phyloP scores from a whole-genome alignment of 1,140 invertebrate species.

The Camponotus vicinus region DNA sequence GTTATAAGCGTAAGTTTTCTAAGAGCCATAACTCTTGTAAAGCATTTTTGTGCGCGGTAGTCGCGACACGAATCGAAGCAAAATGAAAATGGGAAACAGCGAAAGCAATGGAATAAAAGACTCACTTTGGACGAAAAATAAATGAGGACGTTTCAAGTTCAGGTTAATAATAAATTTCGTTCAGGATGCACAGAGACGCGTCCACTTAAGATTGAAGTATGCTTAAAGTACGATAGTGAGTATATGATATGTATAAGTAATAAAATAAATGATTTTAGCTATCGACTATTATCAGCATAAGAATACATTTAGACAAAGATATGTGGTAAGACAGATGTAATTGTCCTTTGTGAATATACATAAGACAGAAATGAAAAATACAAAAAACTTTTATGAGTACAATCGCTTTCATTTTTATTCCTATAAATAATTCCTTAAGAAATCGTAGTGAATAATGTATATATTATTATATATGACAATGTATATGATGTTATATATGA shows the following conservation, averaged over 20 bases:
- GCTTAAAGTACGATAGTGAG: slow-evolving; percentile 79
- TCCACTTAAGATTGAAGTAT: slow-evolving; percentile 71
- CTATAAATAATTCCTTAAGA: neutral
- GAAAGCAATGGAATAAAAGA: slow-evolving; percentile 71
- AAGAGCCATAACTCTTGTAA: slow-evolving; percentile 73
- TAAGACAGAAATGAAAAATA: slow-evolving; percentile 86
- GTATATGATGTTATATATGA: neutral
- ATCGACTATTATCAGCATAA: slow-evolving; percentile 82
- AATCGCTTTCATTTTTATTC: slow-evolving; percentile 52
- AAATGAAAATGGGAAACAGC: slow-evolving; percentile 50
- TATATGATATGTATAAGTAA: slow-evolving; percentile 77
- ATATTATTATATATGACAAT: neutral
- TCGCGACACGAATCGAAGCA: slow-evolving; percentile 43
- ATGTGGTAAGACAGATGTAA: slow-evolving; percentile 85
- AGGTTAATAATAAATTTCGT: slow-evolving; percentile 56
- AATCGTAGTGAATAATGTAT: neutral
- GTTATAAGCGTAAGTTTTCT: slow-evolving; percentile 80
- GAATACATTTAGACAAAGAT: slow-evolving; percentile 83
- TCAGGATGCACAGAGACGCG: slow-evolving; percentile 59
- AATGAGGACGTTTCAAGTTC: slow-evolving; percentile 31
- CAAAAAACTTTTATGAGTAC: slow-evolving; percentile 86
- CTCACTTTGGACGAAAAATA: slow-evolving; percentile 43
- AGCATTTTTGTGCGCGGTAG: slow-evolving; percentile 54
- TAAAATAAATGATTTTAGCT: slow-evolving; percentile 77
- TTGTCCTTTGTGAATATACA: slow-evolving; percentile 86